These are phyloP conservation scores for Pyxicephalus adspersus DNA, from an alignment of 2,113 vertebrate genomes.

Conservation along the genomic window DNA sequence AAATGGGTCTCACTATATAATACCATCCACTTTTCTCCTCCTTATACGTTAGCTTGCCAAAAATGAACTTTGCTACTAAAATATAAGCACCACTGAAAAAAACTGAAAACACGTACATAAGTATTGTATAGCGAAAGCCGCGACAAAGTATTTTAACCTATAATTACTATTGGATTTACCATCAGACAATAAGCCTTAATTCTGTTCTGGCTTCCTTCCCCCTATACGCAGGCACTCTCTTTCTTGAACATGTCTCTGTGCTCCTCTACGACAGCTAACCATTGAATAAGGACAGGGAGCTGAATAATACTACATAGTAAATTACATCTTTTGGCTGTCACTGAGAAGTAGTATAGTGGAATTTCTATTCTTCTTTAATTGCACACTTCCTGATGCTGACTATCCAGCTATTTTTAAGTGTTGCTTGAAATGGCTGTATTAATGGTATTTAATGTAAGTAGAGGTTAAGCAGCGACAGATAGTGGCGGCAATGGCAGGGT, in stretches of 20 bases:
- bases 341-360: constrained; percentile 26
- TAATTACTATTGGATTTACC: constrained; percentile 35
- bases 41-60: neutral
- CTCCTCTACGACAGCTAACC: constrained; percentile 17
- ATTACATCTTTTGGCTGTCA: constrained; percentile 47
- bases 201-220: constrained; percentile 14
- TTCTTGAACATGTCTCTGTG: constrained; percentile 18
- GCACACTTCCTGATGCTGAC: constrained; percentile 25
- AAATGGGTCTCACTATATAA: no score
- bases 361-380: constrained; percentile 41
- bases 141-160: neutral
- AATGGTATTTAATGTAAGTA: constrained; percentile 23
- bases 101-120: constrained; percentile 16
- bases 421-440: neutral
- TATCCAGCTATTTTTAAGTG: constrained; percentile 42
- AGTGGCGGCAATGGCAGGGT: constrained; percentile 35
- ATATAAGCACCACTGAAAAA: no score
- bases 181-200: constrained; percentile 38
- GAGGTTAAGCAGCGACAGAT: constrained; percentile 39
- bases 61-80: neutral
- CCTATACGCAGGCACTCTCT: constrained; percentile 2
- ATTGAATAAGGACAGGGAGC: neutral
- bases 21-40: neutral
- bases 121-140: constrained; percentile 6
- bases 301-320: constrained; percentile 26